Evolutionary conservation across 2,888 invertebrate genomes (phyloP), one percentile per base, ranked within the genome.

Genomic region (Microctonus hyperodae): DNA sequence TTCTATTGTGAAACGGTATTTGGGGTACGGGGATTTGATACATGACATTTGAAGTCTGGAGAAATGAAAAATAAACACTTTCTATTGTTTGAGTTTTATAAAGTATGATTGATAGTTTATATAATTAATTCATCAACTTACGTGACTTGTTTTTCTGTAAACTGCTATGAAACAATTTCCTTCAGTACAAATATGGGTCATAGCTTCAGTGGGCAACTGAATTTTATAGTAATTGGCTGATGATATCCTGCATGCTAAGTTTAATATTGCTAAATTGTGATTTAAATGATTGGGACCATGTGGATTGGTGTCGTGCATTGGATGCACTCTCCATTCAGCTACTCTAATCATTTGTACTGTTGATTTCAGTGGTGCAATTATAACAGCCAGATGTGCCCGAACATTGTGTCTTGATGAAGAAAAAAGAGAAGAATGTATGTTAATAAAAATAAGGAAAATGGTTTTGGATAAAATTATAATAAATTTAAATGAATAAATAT

Each of bases 191-290:
- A 67, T 37, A 1, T 75, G 70, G 2, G 57, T 50, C 22, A 74
- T 68, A 2, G 75, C 71, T 16, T 58, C 16, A 10, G 51, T 50
- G 6, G 78, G 76, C n/a, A 78, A 57, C 9, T 68, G 51, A 23
- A 78, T 65, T 37, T 66, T 67, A 5, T 67, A 23, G 28, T 70
- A 72, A 62, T 75, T 75, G 0, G 40, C 67, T 25, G 69, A 56
- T 13, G 61, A 53, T 63, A 77, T 76, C 61, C 73, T 74, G 73
- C 78, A 78, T 20, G 71, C 69, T n/a, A 78, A 65, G 67, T 69
- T 74, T 1, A 72, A 50, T 44, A 78, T 69, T 1, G 75, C 77
- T n/a, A 77, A 10, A 53, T 77, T 75, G 56, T 77, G 73, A 7
- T 51, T 67, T 10, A 64, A 6, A 22, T 74, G 64, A 25, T 70